Evolutionary conservation across 2,888 invertebrate genomes (phyloP).

Genomic region (Idaea biselata): DNA sequence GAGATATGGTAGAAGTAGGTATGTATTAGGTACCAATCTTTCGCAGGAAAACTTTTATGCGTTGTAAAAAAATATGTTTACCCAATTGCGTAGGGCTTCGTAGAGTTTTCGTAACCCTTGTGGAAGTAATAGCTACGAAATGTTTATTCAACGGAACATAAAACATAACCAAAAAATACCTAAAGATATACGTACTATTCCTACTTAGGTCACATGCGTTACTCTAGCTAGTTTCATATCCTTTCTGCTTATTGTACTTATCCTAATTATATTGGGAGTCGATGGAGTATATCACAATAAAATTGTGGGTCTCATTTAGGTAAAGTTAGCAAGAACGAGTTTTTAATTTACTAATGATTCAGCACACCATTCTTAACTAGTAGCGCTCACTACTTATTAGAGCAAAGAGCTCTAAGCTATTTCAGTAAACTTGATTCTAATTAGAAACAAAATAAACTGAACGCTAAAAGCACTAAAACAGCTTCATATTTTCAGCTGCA

Average conservation of each 20-base stretch:
- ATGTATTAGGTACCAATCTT: background rate
- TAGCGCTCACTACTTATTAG: too few relatives aligned
- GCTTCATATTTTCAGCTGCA: constrained; percentile 30
- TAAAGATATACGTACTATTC: background rate
- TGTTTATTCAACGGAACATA: background rate
- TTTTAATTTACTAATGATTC: too few relatives aligned
- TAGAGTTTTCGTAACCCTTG: background rate
- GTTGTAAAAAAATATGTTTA: background rate
- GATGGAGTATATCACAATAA: too few relatives aligned
- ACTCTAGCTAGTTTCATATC: background rate
- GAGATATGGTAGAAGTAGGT: background rate
- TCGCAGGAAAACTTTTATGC: constrained; percentile 1
- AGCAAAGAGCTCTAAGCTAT: too few relatives aligned
- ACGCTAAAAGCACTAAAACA: constrained; percentile 17
- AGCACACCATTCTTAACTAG: too few relatives aligned
- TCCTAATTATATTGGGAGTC: background rate
- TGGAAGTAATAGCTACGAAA: background rate
- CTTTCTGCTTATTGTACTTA: background rate
- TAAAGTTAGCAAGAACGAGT: too few relatives aligned
- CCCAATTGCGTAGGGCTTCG: background rate
- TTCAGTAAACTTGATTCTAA: too few relatives aligned
- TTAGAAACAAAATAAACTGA: too few relatives aligned
- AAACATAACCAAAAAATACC: background rate
- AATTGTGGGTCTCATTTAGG: too few relatives aligned
- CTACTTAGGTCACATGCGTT: background rate